These are phyloP conservation scores for Ectobius pallidus DNA, from an alignment of 2,888 invertebrate genomes.

Conservation along the genomic window DNA sequence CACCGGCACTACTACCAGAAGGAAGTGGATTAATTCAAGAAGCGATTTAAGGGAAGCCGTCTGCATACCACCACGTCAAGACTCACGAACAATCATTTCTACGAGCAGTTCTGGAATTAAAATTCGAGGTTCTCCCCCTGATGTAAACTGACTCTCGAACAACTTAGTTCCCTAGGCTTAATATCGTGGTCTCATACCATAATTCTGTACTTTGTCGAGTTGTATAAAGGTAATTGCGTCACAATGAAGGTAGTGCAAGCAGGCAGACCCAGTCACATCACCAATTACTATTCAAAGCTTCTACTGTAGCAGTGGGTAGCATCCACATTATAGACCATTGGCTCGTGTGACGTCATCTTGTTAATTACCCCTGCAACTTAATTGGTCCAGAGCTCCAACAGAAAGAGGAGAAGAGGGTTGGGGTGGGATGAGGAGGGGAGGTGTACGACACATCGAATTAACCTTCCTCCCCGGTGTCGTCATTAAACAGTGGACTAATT, in stretches of 20 bases:
- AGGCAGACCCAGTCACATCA: too few relatives aligned
- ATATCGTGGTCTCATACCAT: neutral
- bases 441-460: conserved; percentile 28
- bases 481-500: conserved; percentile 26
- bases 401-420: neutral
- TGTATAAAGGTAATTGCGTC: conserved; percentile 24
- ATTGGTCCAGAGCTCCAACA: conserved; percentile 12
- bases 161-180: neutral
- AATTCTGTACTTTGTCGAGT: neutral
- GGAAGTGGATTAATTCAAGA: too few relatives aligned
- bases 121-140: neutral
- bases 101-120: neutral
- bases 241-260: conserved; percentile 1
- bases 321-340: conserved; percentile 27
- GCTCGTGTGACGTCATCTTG: conserved; percentile 28
- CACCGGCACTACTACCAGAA: too few relatives aligned
- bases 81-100: neutral
- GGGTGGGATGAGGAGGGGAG: too few relatives aligned
- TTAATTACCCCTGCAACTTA: conserved; percentile 28
- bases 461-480: conserved; percentile 27
- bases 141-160: conserved; percentile 1
- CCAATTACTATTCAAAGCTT: conserved; percentile 18
- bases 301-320: neutral
- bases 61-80: too few relatives aligned
- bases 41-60: too few relatives aligned